A percentile compares a stretch with the other conserved stretches of the same genome.
Conservation (phyloP, 2,113 vertebrate species). For the Glareola pratincola region DNA sequence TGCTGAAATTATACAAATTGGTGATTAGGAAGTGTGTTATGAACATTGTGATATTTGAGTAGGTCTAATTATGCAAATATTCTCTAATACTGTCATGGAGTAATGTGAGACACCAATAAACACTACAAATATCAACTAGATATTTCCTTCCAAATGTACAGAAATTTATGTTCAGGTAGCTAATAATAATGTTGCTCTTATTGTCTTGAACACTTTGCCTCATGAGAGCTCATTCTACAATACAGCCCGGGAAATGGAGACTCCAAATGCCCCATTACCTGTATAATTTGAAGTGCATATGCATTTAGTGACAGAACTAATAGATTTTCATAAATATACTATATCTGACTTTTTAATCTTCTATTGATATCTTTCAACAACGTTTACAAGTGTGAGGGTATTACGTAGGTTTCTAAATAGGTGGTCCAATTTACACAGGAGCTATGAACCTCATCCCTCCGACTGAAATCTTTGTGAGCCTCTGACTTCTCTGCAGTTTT, state of each 20-base stretch:
- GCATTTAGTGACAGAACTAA: neutral
- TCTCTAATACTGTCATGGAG: neutral
- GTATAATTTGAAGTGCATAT: neutral
- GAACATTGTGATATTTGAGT: neutral
- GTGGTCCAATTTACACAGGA: neutral
- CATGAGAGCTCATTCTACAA: neutral
- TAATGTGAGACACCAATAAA: neutral
- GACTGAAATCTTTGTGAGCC: neutral
- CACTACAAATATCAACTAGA: neutral
- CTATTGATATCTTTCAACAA: neutral
- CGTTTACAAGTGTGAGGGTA: neutral
- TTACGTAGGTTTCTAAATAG: neutral
- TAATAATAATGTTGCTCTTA: neutral
- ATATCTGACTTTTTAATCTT: neutral
- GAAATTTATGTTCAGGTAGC: neutral
- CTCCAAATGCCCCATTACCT: neutral
- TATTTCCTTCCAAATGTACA: neutral
- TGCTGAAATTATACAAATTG: neutral
- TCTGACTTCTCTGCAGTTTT: neutral
- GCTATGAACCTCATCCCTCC: neutral
- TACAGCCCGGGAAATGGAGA: neutral
- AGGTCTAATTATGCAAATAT: neutral
- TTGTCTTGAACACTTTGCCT: neutral
- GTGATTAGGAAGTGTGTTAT: neutral
- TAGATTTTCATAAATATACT: neutral